A percentile compares a stretch with the other conserved stretches of the same genome.
Conservation (phyloP, 1,140 invertebrate genomes). For the Kradibia gibbosae region DNA sequence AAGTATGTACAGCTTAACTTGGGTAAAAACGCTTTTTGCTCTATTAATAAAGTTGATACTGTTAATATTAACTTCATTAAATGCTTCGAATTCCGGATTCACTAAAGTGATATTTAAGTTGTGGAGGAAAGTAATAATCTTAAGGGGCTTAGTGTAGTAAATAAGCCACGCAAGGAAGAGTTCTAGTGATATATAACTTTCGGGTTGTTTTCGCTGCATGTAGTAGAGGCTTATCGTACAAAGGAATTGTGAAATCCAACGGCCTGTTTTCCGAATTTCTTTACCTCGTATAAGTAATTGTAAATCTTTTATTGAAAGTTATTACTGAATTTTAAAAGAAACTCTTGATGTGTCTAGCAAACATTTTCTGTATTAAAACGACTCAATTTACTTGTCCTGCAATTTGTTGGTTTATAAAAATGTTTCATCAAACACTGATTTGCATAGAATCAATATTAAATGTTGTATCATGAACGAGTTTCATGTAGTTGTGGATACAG, state of each 20-base stretch:
- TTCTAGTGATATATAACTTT: conserved; percentile 15
- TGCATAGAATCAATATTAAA: too few relatives aligned
- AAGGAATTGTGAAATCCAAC: conserved; percentile 1
- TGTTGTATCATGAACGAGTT: too few relatives aligned
- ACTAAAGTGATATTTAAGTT: background rate
- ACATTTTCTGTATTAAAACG: background rate
- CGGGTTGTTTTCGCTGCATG: conserved; percentile 11
- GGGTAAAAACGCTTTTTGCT: too few relatives aligned
- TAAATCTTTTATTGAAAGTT: conserved; percentile 8
- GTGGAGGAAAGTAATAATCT: conserved; percentile 9
- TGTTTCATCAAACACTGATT: too few relatives aligned
- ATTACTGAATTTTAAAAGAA: too few relatives aligned
- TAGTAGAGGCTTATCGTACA: conserved; percentile 14
- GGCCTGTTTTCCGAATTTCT: conserved; percentile 9
- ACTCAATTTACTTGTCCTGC: background rate
- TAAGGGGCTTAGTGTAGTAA: conserved; percentile 21
- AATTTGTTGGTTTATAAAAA: background rate
- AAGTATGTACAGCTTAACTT: too few relatives aligned
- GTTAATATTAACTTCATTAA: conserved; percentile 5
- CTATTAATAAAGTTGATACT: background rate
- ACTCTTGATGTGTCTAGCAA: background rate
- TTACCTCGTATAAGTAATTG: conserved; percentile 10
- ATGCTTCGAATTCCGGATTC: background rate
- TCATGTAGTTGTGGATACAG: too few relatives aligned
- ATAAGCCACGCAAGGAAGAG: conserved; percentile 9